Evolutionary conservation across 2,797 vertebrate species (phyloP).

Genomic region (Myotis pilosus): DNA sequence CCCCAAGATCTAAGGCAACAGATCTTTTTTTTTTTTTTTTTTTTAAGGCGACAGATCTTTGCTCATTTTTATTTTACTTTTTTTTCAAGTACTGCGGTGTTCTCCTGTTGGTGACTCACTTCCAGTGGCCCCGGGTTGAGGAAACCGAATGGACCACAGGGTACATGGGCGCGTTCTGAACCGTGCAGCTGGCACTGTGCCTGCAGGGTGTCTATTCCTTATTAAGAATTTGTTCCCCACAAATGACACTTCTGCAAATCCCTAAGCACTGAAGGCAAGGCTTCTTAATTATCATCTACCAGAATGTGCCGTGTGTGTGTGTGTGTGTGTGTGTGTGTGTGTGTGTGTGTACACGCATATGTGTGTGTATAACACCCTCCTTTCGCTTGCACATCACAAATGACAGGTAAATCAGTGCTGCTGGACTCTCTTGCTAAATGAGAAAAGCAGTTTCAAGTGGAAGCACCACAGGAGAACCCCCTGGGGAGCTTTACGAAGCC

Average conservation of each 20-base stretch:
- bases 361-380: background rate
- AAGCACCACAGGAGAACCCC: background rate
- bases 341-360: background rate
- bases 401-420: background rate
- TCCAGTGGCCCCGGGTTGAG: constrained; percentile 42
- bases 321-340: too few species aligned
- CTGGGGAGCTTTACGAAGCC: background rate
- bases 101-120: constrained; percentile 52
- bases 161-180: background rate
- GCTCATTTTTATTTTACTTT: background rate
- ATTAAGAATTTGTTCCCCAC: background rate
- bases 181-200: background rate
- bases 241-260: background rate
- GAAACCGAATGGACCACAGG: constrained; percentile 53
- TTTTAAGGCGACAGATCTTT: background rate
- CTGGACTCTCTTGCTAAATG: background rate
- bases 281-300: background rate
- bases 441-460: background rate
- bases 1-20: background rate
- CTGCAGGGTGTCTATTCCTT: background rate
- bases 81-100: constrained; percentile 28
- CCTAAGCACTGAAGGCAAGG: background rate
- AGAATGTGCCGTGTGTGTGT: background rate
- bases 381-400: background rate
- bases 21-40: background rate